These are phyloP conservation scores for Rhopalosiphum nymphaeae DNA, from an alignment of 2,888 invertebrate genomes.

Conservation along the genomic window DNA sequence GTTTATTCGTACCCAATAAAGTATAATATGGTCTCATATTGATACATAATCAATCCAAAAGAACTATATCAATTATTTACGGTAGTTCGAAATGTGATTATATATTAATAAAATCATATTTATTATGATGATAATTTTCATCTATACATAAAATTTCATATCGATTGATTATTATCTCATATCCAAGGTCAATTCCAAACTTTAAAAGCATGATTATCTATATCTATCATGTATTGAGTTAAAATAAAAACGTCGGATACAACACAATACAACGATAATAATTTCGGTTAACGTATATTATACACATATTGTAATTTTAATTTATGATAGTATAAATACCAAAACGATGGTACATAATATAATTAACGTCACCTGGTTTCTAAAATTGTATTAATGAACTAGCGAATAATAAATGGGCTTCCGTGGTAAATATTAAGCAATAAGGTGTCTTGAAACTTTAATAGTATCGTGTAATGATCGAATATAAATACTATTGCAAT, in stretches of 20 bases:
- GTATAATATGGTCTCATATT: background rate
- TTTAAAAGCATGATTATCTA: background rate
- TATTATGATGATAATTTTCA: background rate
- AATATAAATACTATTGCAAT: background rate
- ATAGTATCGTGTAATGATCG: background rate
- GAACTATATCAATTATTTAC: background rate
- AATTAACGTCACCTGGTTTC: background rate
- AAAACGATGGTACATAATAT: background rate
- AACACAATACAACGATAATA: background rate
- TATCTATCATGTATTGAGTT: background rate
- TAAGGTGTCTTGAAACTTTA: background rate
- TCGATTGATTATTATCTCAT: background rate
- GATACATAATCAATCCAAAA: background rate
- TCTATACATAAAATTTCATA: background rate
- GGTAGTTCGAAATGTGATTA: background rate
- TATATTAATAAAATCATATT: background rate
- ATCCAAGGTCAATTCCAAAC: background rate
- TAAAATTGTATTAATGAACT: background rate
- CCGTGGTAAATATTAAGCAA: background rate
- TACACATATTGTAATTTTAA: background rate
- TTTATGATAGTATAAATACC: background rate
- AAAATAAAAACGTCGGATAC: background rate
- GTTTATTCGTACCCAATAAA: background rate
- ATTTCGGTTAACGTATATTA: background rate
- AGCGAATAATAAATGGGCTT: background rate